These are phyloP conservation scores for Cepaea nemoralis DNA, from an alignment of 1,140 invertebrate genomes.

Conservation along the genomic window DNA sequence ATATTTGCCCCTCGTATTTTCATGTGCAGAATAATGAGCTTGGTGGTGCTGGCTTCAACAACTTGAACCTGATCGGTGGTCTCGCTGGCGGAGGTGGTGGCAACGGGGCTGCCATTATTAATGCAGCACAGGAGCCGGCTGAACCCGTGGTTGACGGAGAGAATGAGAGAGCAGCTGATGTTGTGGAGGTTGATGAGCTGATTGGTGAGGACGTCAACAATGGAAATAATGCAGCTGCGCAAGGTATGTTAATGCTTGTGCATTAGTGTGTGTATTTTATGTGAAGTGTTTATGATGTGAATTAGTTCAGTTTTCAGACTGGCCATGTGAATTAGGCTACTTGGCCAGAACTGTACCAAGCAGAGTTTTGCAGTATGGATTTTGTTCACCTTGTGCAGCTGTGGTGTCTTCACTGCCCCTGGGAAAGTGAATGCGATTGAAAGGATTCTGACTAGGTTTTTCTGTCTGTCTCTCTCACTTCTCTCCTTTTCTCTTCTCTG, in stretches of 20 bases:
- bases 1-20: too few species aligned
- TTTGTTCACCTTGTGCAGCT: too few species aligned
- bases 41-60: constrained; percentile 61
- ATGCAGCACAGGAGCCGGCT: constrained; percentile 47
- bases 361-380: too few species aligned
- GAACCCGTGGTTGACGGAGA: constrained; percentile 55
- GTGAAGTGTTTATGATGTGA: too few species aligned
- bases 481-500: too few species aligned
- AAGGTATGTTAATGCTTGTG: constrained; percentile 50
- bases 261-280: background rate
- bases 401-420: too few species aligned
- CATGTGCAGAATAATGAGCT: constrained; percentile 59
- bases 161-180: constrained; percentile 55
- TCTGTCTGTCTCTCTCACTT: too few species aligned
- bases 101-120: constrained; percentile 52
- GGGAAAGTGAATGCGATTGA: too few species aligned
- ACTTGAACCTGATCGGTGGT: constrained; percentile 53
- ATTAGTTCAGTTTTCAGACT: too few species aligned
- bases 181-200: constrained; percentile 58
- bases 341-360: too few species aligned
- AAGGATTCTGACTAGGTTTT: too few species aligned
- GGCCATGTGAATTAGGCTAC: too few species aligned
- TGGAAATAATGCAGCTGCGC: constrained; percentile 61
- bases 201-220: constrained; percentile 66
- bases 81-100: constrained; percentile 72